Evolutionary conservation across 2,797 vertebrate genomes (phyloP).

Genomic region (Margarornis squamiger): DNA sequence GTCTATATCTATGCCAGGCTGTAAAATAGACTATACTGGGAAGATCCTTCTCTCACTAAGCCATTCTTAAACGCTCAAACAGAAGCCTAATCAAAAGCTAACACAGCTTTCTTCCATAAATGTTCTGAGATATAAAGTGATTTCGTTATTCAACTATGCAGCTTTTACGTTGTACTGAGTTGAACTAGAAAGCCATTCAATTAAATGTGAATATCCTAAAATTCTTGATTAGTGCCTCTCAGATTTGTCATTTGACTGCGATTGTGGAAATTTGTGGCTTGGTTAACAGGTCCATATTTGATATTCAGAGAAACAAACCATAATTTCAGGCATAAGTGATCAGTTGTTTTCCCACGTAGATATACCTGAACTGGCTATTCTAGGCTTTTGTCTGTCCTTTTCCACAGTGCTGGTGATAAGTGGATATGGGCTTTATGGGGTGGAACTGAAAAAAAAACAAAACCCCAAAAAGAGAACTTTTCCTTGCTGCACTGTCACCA

Average conservation of each 20-base stretch:
- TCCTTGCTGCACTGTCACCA: not conserved
- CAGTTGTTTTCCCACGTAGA: not conserved
- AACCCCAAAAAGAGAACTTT: not conserved
- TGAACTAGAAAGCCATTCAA: not conserved
- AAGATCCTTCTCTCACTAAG: not conserved
- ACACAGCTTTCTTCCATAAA: not conserved
- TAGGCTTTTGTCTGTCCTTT: not conserved
- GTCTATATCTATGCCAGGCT: not conserved
- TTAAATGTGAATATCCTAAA: not conserved
- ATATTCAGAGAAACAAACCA: not conserved
- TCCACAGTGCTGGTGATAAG: not conserved
- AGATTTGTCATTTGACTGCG: not conserved
- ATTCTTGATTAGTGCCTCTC: not conserved
- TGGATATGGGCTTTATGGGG: not conserved
- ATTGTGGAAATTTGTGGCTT: not conserved
- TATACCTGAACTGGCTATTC: not conserved
- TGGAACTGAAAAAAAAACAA: not conserved
- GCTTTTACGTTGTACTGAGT: not conserved
- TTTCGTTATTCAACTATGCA: not conserved
- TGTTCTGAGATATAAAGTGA: rapidly evolving
- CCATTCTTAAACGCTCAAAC: not conserved
- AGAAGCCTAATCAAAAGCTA: not conserved
- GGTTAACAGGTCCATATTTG: not conserved
- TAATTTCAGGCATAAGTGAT: not conserved
- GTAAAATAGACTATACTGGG: not conserved